Evolutionary conservation across 2,797 vertebrate species (phyloP).

Genomic region (Tapirus indicus): DNA sequence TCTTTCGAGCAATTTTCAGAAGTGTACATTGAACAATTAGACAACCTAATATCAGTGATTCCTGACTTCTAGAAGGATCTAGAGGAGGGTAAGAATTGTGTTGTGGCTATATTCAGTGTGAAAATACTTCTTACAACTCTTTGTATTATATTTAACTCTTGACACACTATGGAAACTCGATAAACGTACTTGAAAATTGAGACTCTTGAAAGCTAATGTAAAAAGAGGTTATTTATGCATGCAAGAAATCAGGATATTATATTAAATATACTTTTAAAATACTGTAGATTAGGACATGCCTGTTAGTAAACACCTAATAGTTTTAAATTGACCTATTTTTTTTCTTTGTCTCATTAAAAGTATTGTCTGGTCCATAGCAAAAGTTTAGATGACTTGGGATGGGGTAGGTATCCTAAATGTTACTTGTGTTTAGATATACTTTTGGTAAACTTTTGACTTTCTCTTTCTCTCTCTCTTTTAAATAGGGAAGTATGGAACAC

Average conservation of each 20-base stretch:
- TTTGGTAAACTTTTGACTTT: slow-evolving; percentile 1
- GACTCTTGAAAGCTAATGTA: not conserved
- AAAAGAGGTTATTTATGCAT: not conserved
- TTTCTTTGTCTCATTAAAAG: slow-evolving; percentile 23
- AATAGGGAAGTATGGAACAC: slow-evolving; percentile 94
- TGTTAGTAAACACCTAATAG: not conserved
- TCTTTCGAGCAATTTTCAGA: not conserved
- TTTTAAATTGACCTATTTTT: not conserved
- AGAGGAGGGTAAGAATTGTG: not conserved
- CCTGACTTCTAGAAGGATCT: not conserved
- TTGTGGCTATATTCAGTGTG: not conserved
- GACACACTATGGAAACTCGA: not conserved
- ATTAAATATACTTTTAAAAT: not conserved
- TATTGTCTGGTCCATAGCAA: not conserved
- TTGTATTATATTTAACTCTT: not conserved
- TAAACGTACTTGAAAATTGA: not conserved
- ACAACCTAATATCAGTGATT: not conserved
- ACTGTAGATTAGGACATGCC: not conserved
- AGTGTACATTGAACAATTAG: not conserved
- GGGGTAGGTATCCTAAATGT: not conserved
- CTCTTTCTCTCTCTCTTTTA: slow-evolving; percentile 64
- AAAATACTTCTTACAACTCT: not conserved
- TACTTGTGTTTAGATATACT: not conserved
- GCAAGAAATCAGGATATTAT: not conserved
- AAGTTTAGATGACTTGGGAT: not conserved